Conservation (phyloP, 2,113 vertebrate species). For the Embiotoca jacksoni region DNA sequence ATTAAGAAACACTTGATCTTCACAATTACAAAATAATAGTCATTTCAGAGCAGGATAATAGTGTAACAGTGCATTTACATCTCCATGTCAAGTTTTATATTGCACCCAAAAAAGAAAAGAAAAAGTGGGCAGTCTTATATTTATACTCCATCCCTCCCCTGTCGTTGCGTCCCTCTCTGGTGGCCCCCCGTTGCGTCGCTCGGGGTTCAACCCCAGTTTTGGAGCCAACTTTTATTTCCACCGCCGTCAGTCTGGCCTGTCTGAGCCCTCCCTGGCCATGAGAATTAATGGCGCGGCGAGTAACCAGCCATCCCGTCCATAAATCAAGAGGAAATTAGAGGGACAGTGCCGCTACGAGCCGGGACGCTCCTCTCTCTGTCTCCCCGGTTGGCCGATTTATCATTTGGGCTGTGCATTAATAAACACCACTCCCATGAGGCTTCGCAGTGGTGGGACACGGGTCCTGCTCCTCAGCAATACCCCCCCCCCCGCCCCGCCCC, state of each 20-base stretch:
- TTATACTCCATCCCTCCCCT: slow-evolving; percentile 19
- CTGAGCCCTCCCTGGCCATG: slow-evolving; percentile 67
- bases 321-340: slow-evolving; percentile 96
- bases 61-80: background rate
- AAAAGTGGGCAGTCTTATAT: background rate
- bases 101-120: background rate
- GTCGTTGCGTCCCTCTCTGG: slow-evolving; percentile 46
- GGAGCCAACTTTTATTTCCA: slow-evolving; percentile 76
- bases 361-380: slow-evolving; percentile 68
- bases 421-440: slow-evolving; percentile 81
- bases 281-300: slow-evolving; percentile 93
- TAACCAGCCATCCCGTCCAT: slow-evolving; percentile 91
- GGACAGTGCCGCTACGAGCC: slow-evolving; percentile 80
- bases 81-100: background rate
- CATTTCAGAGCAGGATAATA: background rate
- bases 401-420: slow-evolving; percentile 81
- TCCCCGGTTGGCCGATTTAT: slow-evolving; percentile 79
- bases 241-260: slow-evolving; percentile 82
- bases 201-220: slow-evolving; percentile 58
- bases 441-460: slow-evolving; percentile 55
- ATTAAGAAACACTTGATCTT: background rate
- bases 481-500: slow-evolving; percentile 26
- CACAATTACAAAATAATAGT: background rate
- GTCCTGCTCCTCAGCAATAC: slow-evolving; percentile 28
- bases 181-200: slow-evolving; percentile 46